Evolutionary conservation across 2,113 vertebrate species (phyloP).

Genomic region (Notarius quadriscutis): DNA sequence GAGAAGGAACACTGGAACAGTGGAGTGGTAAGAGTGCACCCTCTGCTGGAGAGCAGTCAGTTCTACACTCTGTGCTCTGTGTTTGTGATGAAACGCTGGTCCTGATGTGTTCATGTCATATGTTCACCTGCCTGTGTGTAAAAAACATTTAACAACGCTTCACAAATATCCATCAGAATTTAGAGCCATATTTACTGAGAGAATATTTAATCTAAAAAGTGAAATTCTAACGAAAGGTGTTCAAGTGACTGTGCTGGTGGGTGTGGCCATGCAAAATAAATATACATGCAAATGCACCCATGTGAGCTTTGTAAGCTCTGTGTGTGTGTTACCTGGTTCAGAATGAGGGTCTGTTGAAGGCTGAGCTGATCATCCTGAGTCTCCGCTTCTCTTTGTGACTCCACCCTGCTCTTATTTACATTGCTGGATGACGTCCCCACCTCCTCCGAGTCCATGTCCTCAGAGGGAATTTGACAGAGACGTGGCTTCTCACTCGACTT

Average conservation of each 20-base stretch:
- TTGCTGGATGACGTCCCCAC: constrained; percentile 55
- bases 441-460: constrained; percentile 88
- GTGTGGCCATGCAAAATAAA: not conserved
- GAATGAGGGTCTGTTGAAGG: constrained; percentile 73
- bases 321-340: constrained; percentile 74
- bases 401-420: constrained; percentile 59
- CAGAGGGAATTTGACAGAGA: constrained; percentile 88
- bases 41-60: constrained; percentile 11
- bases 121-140: not conserved
- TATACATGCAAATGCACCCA: not conserved
- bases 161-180: not conserved
- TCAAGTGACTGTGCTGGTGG: not conserved
- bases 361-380: constrained; percentile 73
- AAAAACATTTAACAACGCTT: not conserved
- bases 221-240: not conserved
- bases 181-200: not conserved
- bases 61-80: not conserved
- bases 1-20: not conserved
- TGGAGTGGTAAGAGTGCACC: not conserved
- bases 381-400: constrained; percentile 60
- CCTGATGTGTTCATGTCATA: not conserved
- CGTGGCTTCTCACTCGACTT: constrained; percentile 90
- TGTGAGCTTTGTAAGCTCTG: not conserved
- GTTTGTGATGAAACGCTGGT: not conserved
- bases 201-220: not conserved